Percentiles rank a stretch among this genome's conserved stretches.
These are phyloP conservation scores for Camarhynchus parvulus DNA, from an alignment of 2,113 vertebrate species.

Conservation along the genomic window DNA sequence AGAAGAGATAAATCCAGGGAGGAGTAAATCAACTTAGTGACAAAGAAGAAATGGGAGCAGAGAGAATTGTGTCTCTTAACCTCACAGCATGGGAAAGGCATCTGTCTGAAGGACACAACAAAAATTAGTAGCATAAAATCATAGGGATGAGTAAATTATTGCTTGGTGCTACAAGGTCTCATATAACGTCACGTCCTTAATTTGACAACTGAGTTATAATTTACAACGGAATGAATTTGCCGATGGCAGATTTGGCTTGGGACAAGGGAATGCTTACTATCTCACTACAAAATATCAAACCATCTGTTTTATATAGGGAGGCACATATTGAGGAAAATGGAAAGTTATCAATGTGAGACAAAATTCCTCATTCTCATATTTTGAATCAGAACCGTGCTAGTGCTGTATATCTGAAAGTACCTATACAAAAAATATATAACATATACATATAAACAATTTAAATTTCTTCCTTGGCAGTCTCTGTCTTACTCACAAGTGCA, in stretches of 20 bases:
- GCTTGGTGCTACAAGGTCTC: conserved; percentile 49
- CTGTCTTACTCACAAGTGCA: not conserved
- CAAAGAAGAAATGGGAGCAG: conserved; percentile 27
- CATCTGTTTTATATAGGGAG: conserved; percentile 38
- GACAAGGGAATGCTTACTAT: not conserved
- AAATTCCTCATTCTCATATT: not conserved
- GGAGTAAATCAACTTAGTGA: conserved; percentile 45
- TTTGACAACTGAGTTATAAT: conserved; percentile 62
- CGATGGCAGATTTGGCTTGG: conserved; percentile 44
- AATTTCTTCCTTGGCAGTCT: not conserved
- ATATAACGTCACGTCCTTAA: conserved; percentile 41
- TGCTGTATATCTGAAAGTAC: not conserved
- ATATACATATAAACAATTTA: not conserved
- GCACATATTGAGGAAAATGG: conserved; percentile 34
- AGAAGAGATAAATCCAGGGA: conserved; percentile 26
- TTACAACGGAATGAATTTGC: conserved; percentile 46
- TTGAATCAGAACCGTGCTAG: not conserved
- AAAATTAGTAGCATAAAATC: conserved; percentile 54
- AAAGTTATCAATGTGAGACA: not conserved
- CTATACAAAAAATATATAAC: not conserved
- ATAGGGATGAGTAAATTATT: conserved; percentile 43
- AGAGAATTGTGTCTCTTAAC: conserved; percentile 21
- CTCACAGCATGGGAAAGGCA: conserved; percentile 28
- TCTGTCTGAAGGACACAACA: conserved; percentile 50
- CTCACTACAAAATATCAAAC: conserved; percentile 47